Conservation (phyloP, 2,113 vertebrate species). For the Eudyptes chrysolophus region DNA sequence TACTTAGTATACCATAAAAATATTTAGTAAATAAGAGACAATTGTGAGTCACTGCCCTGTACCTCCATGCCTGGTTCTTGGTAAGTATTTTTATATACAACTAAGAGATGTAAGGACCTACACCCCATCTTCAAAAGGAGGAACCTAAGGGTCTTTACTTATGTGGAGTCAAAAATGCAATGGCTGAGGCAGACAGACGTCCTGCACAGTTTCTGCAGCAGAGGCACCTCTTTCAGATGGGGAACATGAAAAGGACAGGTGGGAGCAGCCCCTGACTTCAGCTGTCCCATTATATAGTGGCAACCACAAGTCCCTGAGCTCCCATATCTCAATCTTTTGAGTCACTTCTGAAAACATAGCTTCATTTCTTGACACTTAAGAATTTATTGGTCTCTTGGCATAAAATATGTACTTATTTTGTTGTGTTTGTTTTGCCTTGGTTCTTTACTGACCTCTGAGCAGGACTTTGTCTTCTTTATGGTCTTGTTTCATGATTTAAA, state of each 20-base stretch:
- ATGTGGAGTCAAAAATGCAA: neutral
- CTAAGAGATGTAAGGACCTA: neutral
- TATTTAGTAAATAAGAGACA: slow-evolving; percentile 45
- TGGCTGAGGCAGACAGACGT: neutral
- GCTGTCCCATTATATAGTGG: neutral
- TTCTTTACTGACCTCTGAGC: neutral
- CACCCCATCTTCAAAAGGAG: slow-evolving; percentile 7
- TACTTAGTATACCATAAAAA: neutral
- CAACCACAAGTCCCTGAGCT: neutral
- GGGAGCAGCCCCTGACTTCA: neutral
- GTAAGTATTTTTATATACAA: slow-evolving; percentile 4
- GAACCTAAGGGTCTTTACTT: neutral
- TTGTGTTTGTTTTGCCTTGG: neutral
- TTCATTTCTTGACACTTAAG: neutral
- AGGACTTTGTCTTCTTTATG: neutral
- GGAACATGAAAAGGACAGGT: neutral
- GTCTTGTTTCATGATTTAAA: neutral
- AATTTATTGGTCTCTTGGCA: neutral
- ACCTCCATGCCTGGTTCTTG: slow-evolving; percentile 7
- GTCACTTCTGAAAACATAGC: neutral
- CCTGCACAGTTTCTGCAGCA: neutral
- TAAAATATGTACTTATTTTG: neutral
- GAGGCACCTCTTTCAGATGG: neutral
- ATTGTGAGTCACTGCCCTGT: slow-evolving; percentile 38
- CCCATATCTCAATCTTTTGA: neutral